phyloP scores from a whole-genome alignment of 2,113 vertebrate species.

The Coptodon bakossiorum region DNA sequence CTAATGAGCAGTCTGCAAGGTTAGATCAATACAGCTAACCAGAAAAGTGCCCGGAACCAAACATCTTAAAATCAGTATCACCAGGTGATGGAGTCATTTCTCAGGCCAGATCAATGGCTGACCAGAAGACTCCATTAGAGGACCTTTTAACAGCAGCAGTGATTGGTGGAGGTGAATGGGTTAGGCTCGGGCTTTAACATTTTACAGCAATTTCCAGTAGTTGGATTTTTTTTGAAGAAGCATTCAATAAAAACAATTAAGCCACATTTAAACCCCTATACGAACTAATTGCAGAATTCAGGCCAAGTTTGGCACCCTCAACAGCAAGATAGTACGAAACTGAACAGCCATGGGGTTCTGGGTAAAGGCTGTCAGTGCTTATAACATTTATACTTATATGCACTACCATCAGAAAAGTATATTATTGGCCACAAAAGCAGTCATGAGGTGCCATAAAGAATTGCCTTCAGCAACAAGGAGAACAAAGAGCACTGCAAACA shows the following conservation, averaged over 20 bases:
- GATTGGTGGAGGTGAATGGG: not conserved
- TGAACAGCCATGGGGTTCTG: not conserved
- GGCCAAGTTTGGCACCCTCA: not conserved
- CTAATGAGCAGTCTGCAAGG: not conserved
- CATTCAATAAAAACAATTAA: not conserved
- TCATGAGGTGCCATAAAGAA: not conserved
- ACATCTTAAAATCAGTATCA: conserved; percentile 26
- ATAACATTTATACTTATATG: not conserved
- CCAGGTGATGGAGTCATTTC: not conserved
- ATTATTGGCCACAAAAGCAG: not conserved
- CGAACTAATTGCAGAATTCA: not conserved
- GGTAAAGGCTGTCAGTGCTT: not conserved
- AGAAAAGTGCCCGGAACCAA: not conserved
- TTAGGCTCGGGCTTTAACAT: not conserved
- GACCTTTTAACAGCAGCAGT: conserved; percentile 13
- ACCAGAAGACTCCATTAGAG: conserved; percentile 36
- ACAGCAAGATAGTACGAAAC: not conserved
- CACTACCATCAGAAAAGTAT: not conserved
- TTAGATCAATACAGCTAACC: conserved; percentile 31
- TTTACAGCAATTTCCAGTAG: not conserved
- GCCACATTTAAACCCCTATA: not conserved
- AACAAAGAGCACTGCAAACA: not conserved
- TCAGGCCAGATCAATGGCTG: conserved; percentile 40
- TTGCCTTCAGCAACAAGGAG: not conserved
- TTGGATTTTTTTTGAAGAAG: not conserved